A percentile compares a stretch with the other conserved stretches of the same genome.
These are phyloP conservation scores for Narcine bancroftii DNA, from an alignment of 2,113 vertebrate species.

Conservation along the genomic window DNA sequence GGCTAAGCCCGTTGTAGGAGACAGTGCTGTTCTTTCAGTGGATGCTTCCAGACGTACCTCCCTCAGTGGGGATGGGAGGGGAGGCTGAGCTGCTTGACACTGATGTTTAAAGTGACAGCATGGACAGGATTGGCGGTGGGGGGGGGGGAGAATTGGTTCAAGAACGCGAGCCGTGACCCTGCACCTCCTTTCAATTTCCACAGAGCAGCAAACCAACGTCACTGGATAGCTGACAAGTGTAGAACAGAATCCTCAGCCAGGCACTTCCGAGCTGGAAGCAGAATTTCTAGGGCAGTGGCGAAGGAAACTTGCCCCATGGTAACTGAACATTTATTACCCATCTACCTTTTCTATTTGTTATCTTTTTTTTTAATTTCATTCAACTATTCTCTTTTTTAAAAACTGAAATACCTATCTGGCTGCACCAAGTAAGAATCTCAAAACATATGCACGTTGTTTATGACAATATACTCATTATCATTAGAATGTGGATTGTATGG, in stretches of 20 bases:
- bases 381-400: no score
- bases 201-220: background rate
- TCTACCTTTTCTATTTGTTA: no score
- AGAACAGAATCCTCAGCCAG: background rate
- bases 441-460: no score
- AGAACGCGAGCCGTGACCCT: background rate
- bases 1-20: no score
- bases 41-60: background rate
- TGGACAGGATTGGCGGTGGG: background rate
- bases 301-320: no score
- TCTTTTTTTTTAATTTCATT: no score
- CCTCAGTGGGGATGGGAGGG: background rate
- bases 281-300: background rate
- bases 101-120: background rate
- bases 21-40: background rate
- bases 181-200: background rate
- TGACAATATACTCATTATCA: no score
- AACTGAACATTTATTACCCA: no score
- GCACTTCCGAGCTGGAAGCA: background rate
- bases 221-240: background rate
- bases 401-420: no score
- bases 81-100: background rate
- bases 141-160: background rate
- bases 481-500: no score
- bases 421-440: no score